These are phyloP conservation scores for Cynoglossus semilaevis DNA, from an alignment of 2,113 vertebrate genomes.

Conservation along the genomic window DNA sequence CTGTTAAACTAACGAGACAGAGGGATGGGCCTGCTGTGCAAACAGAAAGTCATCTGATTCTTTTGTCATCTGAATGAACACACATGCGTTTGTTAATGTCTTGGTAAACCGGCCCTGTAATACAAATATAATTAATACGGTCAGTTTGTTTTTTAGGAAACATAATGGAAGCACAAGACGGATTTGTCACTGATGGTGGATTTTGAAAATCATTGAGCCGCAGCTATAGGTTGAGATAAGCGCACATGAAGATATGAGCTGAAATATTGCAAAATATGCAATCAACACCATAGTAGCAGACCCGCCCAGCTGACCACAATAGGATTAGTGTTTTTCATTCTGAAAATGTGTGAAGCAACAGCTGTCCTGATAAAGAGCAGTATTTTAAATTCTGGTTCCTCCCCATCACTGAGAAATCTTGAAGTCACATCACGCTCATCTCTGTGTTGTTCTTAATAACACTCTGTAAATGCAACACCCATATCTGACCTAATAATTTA, in stretches of 20 bases:
- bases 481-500: constrained; percentile 14
- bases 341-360: constrained; percentile 39
- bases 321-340: constrained; percentile 3
- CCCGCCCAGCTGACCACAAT: constrained; percentile 29
- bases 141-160: not conserved
- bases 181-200: not conserved
- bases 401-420: constrained; percentile 1
- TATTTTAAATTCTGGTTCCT: constrained; percentile 7
- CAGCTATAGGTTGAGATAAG: not conserved
- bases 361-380: not conserved
- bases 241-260: not conserved
- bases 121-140: not conserved
- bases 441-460: constrained; percentile 18
- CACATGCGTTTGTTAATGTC: not conserved
- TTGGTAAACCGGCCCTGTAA: not conserved
- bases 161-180: not conserved
- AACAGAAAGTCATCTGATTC: constrained; percentile 13
- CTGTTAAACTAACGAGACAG: not conserved
- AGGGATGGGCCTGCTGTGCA: constrained; percentile 7
- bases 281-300: constrained; percentile 7
- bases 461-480: constrained; percentile 37
- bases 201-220: not conserved
- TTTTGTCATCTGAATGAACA: constrained; percentile 4
- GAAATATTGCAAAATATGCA: constrained; percentile 19
- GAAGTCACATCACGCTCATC: not conserved